These are phyloP conservation scores for Diacarnus erythraeanus DNA, from an alignment of 37 sponge, comb jelly and placozoan species.

Conservation along the genomic window DNA sequence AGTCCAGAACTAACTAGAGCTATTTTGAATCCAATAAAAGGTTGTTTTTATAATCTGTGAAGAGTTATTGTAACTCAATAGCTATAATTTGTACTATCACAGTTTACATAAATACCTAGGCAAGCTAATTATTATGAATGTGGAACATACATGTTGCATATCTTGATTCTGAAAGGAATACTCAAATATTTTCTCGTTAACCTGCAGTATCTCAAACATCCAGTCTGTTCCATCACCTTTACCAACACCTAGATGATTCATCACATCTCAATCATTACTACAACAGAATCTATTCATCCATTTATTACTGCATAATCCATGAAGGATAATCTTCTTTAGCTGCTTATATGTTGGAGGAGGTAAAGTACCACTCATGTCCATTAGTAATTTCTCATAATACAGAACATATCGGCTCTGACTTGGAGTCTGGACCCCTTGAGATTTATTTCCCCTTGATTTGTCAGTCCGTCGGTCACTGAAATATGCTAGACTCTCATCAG, in stretches of 20 bases:
- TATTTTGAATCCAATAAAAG: too few species aligned
- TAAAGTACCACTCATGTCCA: slow-evolving; percentile 19
- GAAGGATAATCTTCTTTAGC: slow-evolving; percentile 23
- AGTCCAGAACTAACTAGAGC: too few species aligned
- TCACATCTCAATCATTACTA: background rate
- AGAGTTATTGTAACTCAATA: background rate
- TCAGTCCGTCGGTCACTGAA: slow-evolving; percentile 67
- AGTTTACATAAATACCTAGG: background rate
- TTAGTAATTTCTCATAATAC: slow-evolving; percentile 38
- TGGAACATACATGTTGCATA: slow-evolving; percentile 9
- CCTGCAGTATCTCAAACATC: slow-evolving; percentile 32
- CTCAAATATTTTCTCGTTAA: slow-evolving; percentile 25
- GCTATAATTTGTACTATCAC: background rate
- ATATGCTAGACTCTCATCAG: slow-evolving; percentile 54
- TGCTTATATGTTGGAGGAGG: slow-evolving; percentile 21
- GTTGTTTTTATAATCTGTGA: background rate
- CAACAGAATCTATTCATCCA: slow-evolving; percentile 5
- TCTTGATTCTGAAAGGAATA: slow-evolving; percentile 2
- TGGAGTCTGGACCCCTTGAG: slow-evolving; percentile 80
- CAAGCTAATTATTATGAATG: too few species aligned
- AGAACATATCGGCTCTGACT: slow-evolving; percentile 64
- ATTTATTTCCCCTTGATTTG: slow-evolving; percentile 39
- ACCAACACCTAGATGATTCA: slow-evolving; percentile 27
- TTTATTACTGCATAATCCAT: slow-evolving; percentile 29
- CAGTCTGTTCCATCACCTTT: slow-evolving; percentile 43